Base-by-base conservation (phyloP, 64 coral and sea anemone genomes). In the Pocillopora verrucosa region DNA sequence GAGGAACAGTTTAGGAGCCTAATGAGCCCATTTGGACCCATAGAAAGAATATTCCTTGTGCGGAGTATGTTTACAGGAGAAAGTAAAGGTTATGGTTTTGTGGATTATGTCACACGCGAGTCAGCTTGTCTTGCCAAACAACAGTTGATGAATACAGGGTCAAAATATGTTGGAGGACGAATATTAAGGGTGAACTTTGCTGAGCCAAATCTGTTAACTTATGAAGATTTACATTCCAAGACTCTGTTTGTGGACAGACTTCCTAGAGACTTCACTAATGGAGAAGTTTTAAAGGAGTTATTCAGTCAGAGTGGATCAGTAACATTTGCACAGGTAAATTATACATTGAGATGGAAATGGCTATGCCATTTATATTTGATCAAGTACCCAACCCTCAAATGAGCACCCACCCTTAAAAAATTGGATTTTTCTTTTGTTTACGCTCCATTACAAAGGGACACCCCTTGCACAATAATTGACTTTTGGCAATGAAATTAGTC, bases 21-120 rank as follows among this genome's bases (percentile, higher is more conserved):
- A 16, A 99, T 99, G 97, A 95, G 87, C 10, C 91, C 94, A n/a
- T 95, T 91, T 99, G 97, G 97, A 4, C 76, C 88, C 20, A 89
- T 99, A 77, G 94, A 95, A 80, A 95, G 91, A 34, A 36, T 93
- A 59, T 90, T 99, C 58, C 77, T 99, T 51, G 94, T 99, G 26
- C 79, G 97, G 4, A 95, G 94, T 88, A 75, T 93, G 76, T 58
- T 95, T 10, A 95, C 97, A 56, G 93, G 91, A 20, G 91, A 95
- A 37, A 99, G 97, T 60, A 99, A 99, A 86, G 97, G 97, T 13
- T 99, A 99, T 78, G 97, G 97, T 51, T 99, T 99, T 99, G 93
- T 95, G n/a, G 97, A 99, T 41, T 99, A 93, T 41, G 78, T 87
- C 13, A 90, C 93, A 34, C 90, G 88, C 17, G 86, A 91, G 34